Percentiles rank a stretch among this genome's conserved stretches.
These are phyloP conservation scores for Papilio aristodemus DNA, from an alignment of 1,140 invertebrate genomes.

Conservation along the genomic window DNA sequence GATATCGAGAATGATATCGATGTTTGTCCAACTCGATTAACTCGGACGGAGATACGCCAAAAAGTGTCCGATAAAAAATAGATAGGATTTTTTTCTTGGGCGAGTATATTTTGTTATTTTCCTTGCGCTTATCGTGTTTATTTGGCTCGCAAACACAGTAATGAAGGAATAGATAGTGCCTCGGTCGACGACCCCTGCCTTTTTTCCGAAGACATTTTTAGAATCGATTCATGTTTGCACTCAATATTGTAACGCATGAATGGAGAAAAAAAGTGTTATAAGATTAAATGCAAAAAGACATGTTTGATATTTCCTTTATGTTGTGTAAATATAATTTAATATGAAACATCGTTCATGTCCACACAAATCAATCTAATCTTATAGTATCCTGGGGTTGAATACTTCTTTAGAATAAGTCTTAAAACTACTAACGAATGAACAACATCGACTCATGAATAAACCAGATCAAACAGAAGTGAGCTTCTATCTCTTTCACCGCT, in stretches of 20 bases:
- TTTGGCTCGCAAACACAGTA: conserved; percentile 64
- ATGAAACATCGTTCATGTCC: neutral
- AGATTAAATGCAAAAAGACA: neutral
- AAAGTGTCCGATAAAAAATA: conserved; percentile 64
- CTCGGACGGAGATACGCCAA: conserved; percentile 61
- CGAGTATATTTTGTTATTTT: conserved; percentile 67
- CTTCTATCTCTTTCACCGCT: no score
- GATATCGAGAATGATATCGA: conserved; percentile 51
- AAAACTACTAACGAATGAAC: no score
- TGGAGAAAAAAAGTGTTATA: conserved; percentile 28
- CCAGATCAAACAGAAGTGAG: no score
- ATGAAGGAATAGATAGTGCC: conserved; percentile 73
- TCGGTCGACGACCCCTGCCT: conserved; percentile 58
- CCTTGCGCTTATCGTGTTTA: conserved; percentile 64
- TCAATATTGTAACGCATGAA: conserved; percentile 35
- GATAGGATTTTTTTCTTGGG: conserved; percentile 61
- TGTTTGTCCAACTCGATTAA: conserved; percentile 68
- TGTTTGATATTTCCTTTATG: conserved; percentile 3
- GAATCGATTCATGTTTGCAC: conserved; percentile 34
- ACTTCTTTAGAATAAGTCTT: no score
- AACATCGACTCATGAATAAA: no score
- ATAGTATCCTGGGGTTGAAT: no score
- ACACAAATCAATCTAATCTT: no score
- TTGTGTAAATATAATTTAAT: neutral
- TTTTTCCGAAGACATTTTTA: conserved; percentile 38